Evolutionary conservation across 2,113 vertebrate species (phyloP), one percentile per base, ranked within the genome.

Genomic region (Dipodomys stephensi): DNA sequence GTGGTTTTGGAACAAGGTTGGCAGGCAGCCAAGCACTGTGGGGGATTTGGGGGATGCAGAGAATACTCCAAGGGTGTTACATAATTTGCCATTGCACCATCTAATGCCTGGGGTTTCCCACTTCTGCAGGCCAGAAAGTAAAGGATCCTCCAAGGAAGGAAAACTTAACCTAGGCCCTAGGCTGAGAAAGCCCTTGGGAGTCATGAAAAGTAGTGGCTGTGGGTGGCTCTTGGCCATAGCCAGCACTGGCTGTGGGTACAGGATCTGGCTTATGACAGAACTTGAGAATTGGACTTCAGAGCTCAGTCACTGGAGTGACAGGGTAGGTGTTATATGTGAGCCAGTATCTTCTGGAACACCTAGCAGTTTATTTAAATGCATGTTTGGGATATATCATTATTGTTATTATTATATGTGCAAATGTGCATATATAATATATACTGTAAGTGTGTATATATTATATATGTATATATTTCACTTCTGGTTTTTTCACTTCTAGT

Each of bases 21-120:
- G 73, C 53, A 27, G 44, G 44, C 53, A 32, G 78, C 81, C 94
- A 65, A 80, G 67, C 67, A 13, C 12, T 28, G 16, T 30, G 20
- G 78, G 64, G 32, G 30, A 69, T 30, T 86, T 79, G n/a, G 57
- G 69, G 72, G 46, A 60, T 64, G 7, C n/a, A 82, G 46, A 30
- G 44, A 91, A 32, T 0, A 0, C 64, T 74, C 60, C 28, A 77
- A 46, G 15, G 20, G 4, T 93, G 4, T 93, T 88, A 60, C 65
- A 28, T 69, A 91, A 92, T 72, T 71, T 10, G 23, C 10, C 11
- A 7, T 94, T 76, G 62, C 85, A 71, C 93, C 95, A 95, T 46
- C 15, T 25, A 57, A 20, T 0, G 28, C 18, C 71, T 88, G 88
- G 92, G 62, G 19, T 95, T 97, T 95, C 88, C 91, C 72, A 2